Conservation (phyloP, 2,113 vertebrate genomes). For the Brevimyrus niger region DNA sequence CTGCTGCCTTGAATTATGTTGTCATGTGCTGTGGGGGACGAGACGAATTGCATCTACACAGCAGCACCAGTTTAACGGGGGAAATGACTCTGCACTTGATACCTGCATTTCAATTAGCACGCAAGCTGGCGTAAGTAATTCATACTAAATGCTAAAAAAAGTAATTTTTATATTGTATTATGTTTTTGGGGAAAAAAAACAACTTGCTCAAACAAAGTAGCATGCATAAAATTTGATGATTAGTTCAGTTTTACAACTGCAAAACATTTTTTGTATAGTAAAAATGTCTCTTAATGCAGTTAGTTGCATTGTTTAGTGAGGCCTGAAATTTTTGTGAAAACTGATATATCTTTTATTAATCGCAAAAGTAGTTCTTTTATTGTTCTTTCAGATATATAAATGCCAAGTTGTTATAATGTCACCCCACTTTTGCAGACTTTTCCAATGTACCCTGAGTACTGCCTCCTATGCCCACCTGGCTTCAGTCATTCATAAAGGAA, state of each 20-base stretch:
- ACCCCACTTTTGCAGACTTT: conserved; percentile 37
- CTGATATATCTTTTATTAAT: not conserved
- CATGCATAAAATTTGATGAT: not conserved
- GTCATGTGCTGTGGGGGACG: conserved; percentile 37
- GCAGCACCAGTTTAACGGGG: conserved; percentile 19
- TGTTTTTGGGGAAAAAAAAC: not conserved
- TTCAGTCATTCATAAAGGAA: conserved; percentile 43
- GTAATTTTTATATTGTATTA: not conserved
- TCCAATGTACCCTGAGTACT: conserved; percentile 25
- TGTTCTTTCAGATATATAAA: not conserved
- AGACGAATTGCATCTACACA: conserved; percentile 44
- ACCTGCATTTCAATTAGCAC: conserved; percentile 39
- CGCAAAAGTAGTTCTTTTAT: not conserved
- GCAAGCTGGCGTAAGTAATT: conserved; percentile 46
- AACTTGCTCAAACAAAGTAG: not conserved
- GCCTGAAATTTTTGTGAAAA: not conserved
- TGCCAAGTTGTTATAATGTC: not conserved
- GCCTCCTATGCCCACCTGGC: conserved; percentile 41
- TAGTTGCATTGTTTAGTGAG: not conserved
- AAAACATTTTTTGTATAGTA: not conserved
- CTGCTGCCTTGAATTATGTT: conserved; percentile 48
- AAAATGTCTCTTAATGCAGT: not conserved
- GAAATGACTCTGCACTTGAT: conserved; percentile 33
- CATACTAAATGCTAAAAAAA: not conserved
- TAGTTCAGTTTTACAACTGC: not conserved